Base-by-base conservation (phyloP, 2,113 vertebrate genomes). In the Hassar affinis region DNA sequence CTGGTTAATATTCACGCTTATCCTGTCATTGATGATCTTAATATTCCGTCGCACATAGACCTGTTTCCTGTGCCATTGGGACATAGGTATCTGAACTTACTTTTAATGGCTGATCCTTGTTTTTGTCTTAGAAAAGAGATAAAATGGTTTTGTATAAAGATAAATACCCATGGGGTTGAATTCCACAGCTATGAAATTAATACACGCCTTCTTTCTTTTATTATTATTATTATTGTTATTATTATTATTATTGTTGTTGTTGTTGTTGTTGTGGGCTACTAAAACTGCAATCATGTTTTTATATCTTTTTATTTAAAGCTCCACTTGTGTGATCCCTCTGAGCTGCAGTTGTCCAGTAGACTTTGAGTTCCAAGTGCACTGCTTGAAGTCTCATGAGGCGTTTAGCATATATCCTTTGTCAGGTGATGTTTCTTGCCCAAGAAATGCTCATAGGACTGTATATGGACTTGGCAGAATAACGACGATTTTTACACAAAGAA, bases 341-440 rank as follows among this genome's bases (percentile, higher is more conserved):
- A 94, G 94, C 81, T 98, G 97, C 94, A 96, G 95, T 93, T 97
- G 96, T 82, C 97, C 98, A 11, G 84, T 97, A 76, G 97, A 97
- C 91, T 98, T 98, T 84, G 96, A 98, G 85, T 98, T 98, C 87
- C 93, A 94, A 79, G 90, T 98, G 82, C 86, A 91, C n/a, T 86
- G 94, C 85, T 87, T 96, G 85, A 92, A 95, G 86, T 85, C 92
- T 77, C 94, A 97, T 49, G 90, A 92, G 89, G 95, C 95, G 64
- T 98, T 98, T 88, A 91, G 89, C 42, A 84, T 98, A 78, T 90
- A 91, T 6, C 97, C 97, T 2, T 90, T 88, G 0, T 91, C 90
- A 94, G 98, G 97, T 98, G 93, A 62, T 25, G 17, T 71, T 18
- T 35, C 47, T 51, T 51, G 11, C 15, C 15, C 3, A 51, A 74